phyloP scores from a whole-genome alignment of 1,140 invertebrate species.

The Phenacoccus solenopsis region DNA sequence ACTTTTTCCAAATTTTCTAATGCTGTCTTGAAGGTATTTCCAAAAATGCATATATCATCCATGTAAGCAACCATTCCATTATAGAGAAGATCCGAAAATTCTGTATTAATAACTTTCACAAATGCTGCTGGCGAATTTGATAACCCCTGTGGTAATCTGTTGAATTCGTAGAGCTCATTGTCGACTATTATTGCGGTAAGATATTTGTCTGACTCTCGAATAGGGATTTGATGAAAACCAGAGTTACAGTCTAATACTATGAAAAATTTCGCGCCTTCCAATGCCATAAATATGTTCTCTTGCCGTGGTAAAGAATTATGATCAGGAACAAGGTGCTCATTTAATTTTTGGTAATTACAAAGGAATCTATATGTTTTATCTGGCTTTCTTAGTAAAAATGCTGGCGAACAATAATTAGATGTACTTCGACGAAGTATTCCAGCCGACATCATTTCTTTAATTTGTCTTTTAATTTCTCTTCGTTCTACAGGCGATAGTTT shows the following conservation, averaged over 20 bases:
- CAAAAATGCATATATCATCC: neutral
- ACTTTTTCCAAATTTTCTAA: neutral
- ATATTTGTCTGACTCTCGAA: neutral
- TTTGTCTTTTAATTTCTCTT: no score
- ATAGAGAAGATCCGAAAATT: neutral
- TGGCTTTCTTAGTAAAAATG: no score
- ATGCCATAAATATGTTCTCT: neutral
- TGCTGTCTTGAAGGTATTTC: neutral
- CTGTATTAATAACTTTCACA: neutral
- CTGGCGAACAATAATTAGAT: no score
- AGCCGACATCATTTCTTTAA: no score
- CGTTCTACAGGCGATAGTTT: no score
- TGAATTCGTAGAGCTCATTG: neutral
- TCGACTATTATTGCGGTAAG: neutral
- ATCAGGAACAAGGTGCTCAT: neutral
- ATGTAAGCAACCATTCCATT: neutral
- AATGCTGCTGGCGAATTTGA: neutral
- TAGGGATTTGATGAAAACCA: neutral
- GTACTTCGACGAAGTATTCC: no score
- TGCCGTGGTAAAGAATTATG: neutral
- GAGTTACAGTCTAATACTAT: neutral
- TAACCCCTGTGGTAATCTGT: neutral
- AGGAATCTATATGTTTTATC: no score
- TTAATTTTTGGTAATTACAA: no score
- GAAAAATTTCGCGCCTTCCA: neutral